phyloP scores from a whole-genome alignment of 1,140 invertebrate species.

The Conus betulinus region DNA sequence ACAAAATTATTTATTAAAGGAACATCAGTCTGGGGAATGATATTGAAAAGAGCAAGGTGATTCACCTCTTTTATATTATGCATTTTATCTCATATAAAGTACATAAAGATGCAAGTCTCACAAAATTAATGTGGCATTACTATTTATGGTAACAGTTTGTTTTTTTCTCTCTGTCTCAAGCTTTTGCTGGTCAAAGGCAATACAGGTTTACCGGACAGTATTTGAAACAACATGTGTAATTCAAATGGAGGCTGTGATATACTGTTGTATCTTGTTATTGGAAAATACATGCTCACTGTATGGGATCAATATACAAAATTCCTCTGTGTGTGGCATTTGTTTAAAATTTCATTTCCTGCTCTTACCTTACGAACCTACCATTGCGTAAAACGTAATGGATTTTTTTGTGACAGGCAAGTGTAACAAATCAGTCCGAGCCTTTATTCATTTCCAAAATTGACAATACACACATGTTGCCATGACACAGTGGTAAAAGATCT shows the following conservation, averaged over 20 bases:
- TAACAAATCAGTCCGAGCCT: too few relatives aligned
- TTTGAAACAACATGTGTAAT: neutral
- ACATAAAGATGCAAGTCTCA: too few relatives aligned
- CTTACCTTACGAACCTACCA: neutral
- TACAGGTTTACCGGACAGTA: neutral
- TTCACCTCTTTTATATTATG: neutral
- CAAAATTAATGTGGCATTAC: too few relatives aligned
- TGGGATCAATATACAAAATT: neutral
- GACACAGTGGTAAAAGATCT: too few relatives aligned
- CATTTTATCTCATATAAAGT: neutral
- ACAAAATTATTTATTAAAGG: too few relatives aligned
- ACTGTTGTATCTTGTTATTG: neutral
- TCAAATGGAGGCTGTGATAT: neutral
- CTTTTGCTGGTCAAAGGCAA: neutral
- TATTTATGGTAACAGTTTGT: too few relatives aligned
- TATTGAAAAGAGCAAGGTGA: too few relatives aligned
- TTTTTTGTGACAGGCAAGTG: too few relatives aligned
- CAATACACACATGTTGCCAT: too few relatives aligned
- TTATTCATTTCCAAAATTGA: too few relatives aligned
- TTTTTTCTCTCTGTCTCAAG: neutral
- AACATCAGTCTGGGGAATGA: too few relatives aligned
- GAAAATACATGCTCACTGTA: neutral
- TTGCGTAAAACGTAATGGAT: neutral
- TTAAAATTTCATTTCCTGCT: neutral
- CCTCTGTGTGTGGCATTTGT: neutral